Evolutionary conservation across 2,797 vertebrate genomes (phyloP), one percentile per base, ranked within the genome.

Genomic region (Adelosebastes latens): DNA sequence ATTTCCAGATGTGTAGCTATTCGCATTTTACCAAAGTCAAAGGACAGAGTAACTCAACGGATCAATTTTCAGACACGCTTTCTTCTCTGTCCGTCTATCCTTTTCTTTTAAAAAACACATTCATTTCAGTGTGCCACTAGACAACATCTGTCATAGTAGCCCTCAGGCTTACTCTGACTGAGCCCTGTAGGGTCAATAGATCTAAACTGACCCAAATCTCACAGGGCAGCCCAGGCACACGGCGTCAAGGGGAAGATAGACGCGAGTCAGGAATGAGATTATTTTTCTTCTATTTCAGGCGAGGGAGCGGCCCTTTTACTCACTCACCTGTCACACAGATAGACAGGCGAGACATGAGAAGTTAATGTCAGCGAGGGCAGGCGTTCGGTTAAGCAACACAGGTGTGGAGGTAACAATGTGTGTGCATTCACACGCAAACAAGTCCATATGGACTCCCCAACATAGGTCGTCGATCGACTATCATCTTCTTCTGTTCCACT

Each of bases 171-270:
- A 91, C 81, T 82, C 83, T 79, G 84, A 82, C 83, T 90, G 88
- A 87, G 81, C 76, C 78, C 76, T 88, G 87, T 80, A 77, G 72
- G 86, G 83, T 90, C 84, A 95, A 85, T 88, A 77, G 82, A 93
- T 88, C 90, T 79, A 88, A 91, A 90, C 68, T 85, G 79, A 93
- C 93, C 94, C 88, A 87, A 90, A 94, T 94, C 87, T 94, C 89
- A 63, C 87, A 85, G 66, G 77, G 84, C 27, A 72, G 25, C 42
- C 60, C 62, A 18, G 84, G 77, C 79, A 64, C 66, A 61, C 52
- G 78, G 86, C 20, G 72, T 76, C 74, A 18, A 73, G 12, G 32
- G 52, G 36, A 82, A 84, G 70, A 89, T 84, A 69, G 88, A 91
- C 55, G 68, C 9, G 27, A 86, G 53, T 72, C 59, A 29, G 68